Evolutionary conservation across 92 coral and sea anemone species (phyloP), one percentile per base, ranked within the genome.

Genomic region (Umimayanthus kanabou): DNA sequence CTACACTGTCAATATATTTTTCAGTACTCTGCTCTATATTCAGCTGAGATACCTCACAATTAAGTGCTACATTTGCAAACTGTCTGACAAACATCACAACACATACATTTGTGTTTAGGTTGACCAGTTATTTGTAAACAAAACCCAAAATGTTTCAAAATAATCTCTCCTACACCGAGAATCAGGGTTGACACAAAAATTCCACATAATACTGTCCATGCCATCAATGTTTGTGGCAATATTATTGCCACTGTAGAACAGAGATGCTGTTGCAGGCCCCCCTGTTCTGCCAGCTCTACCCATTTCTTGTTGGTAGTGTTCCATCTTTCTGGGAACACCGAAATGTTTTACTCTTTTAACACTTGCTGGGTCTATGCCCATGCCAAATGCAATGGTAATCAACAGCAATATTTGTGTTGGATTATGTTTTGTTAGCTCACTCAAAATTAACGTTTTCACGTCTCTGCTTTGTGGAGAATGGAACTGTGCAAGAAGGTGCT

Each of bases 351-450:
- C 61, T 23, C 76, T 39, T 43, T 39, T 57, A 49, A 85, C 73
- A 45, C 39, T 57, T 7, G 89, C 77, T 76, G 84, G 74, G 77
- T 77, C 84, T 77, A 64, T 45, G 25, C 85, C 89, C 84, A 87
- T 87, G 23, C 77, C 89, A 57, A 87, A 76, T 76, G 89, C 89
- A 87, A 85, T 74, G 20, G 81, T 85, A 40, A 85, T 82, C 57
- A 75, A 74, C 30, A 85, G 26, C 28, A 85, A 58, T 85, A 81
- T 85, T 23, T 85, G 80, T 66, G 33, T n/a, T 45, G 79, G 80
- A 47, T 84, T 84, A 29, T 7, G 80, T 45, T 49, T 47, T 37
- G 88, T 73, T 50, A 72, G 43, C 39, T 73, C 29, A 43, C 28
- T 39, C 26, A 86, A 71, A 20, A 86, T 76, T 58, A 40, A 76